Conservation (phyloP, 2,113 vertebrate species). For the Propithecus coquereli region DNA sequence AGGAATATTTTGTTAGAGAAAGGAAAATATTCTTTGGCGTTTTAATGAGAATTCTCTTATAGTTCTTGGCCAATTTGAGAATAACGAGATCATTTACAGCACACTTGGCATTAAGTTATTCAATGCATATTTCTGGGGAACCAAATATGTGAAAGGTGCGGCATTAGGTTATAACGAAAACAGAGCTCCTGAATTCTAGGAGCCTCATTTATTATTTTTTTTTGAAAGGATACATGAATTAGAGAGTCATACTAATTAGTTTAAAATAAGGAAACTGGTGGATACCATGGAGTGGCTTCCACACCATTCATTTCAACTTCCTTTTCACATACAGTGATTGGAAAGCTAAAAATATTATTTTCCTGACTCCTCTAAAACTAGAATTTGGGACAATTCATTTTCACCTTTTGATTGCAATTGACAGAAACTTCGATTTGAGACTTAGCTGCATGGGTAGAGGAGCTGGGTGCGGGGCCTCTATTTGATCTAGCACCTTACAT, state of each 20-base stretch:
- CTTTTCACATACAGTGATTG: neutral
- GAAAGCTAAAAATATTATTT: neutral
- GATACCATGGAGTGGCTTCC: neutral
- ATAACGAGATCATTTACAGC: neutral
- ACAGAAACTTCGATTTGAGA: too few species aligned
- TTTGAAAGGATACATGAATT: neutral
- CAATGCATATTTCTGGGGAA: neutral
- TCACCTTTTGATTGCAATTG: too few species aligned
- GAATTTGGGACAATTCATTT: too few species aligned
- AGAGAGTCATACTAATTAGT: neutral
- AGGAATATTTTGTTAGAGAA: neutral
- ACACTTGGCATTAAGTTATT: neutral
- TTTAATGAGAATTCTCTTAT: neutral
- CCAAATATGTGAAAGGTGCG: neutral
- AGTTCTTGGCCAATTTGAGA: neutral
- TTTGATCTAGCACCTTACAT: too few species aligned
- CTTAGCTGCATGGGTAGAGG: too few species aligned
- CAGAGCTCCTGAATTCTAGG: neutral
- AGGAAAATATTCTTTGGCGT: neutral
- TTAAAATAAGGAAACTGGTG: neutral
- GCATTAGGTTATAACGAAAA: neutral
- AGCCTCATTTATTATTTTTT: neutral
- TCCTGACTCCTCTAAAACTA: too few species aligned
- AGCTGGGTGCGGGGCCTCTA: too few species aligned
- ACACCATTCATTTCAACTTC: neutral